Evolutionary conservation across 2,797 vertebrate species (phyloP), one percentile per base, ranked within the genome.

Genomic region (Etheostoma nigrum): DNA sequence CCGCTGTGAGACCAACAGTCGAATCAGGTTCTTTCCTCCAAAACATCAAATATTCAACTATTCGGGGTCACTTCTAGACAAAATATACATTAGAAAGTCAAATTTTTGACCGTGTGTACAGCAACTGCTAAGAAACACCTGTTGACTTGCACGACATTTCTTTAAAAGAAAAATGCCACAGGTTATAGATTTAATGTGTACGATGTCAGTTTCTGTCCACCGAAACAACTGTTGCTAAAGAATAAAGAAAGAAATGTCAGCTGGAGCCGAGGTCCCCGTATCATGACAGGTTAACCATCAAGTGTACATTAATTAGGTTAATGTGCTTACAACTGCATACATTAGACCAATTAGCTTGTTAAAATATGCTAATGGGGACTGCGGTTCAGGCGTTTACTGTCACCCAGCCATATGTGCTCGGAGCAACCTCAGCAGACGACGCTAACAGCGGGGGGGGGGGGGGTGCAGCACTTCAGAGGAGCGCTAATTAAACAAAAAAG

Each of bases 401-500:
- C 78, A 85, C 16, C 33, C 73, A 67, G 79, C 62, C 76, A 86
- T 83, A 87, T 88, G 87, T 72, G 81, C 83, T 81, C 40, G 3
- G 60, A 81, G 90, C 68, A 19, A 75, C 55, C 49, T 60, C 63
- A 58, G 23, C 89, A 92, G 89, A 86, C 58, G 72, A 76, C 19
- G 18, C 84, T 49, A 58, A 63, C 87, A 82, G 89, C 80, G 55
- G 76, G 83, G 76, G 68, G 86, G 79, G 81, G 75, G 83, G 76
- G 68, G 86, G 79, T 81, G 75, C 33, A 11, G 53, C 1, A 59
- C 52, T 74, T 91, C 84, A 87, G 74, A 81, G 18, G 59, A 74
- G 55, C 77, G 74, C 81, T 88, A 76, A 86, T 92, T 88, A 79
- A 79, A 87, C 40, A 66, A 76, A 83, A 84, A 87, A 47, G 86